Percentiles rank a stretch among this genome's conserved stretches.
Evolutionary conservation across 2,113 vertebrate genomes (phyloP).

Genomic region (Odontesthes bonariensis): DNA sequence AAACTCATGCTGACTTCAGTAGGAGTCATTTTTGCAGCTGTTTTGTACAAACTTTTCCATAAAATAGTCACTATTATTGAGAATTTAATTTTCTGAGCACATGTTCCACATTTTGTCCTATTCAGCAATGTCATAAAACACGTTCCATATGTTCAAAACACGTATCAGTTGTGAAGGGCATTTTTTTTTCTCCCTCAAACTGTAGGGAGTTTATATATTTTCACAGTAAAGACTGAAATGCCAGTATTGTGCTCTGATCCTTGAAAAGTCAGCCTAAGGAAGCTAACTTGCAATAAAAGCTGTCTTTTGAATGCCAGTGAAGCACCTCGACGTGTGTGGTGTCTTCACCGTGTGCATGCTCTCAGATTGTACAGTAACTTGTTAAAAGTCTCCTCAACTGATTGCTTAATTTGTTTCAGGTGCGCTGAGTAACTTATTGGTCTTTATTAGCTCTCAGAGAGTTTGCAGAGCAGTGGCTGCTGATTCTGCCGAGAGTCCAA

Average conservation of each 20-base stretch:
- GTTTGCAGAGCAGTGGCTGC: conserved; percentile 3
- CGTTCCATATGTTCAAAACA: conserved; percentile 17
- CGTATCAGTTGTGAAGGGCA: not conserved
- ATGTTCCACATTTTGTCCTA: conserved; percentile 13
- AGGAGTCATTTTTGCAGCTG: conserved; percentile 22
- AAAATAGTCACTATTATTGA: conserved; percentile 10
- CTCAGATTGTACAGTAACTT: not conserved
- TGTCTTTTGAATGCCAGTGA: not conserved
- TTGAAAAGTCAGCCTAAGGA: conserved; percentile 9
- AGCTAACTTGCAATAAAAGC: not conserved
- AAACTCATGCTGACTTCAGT: conserved; percentile 20
- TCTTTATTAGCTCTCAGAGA: conserved; percentile 24
- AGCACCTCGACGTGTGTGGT: conserved; percentile 32
- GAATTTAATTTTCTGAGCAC: conserved; percentile 18
- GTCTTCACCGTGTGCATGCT: not conserved
- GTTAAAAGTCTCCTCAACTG: conserved; percentile 15
- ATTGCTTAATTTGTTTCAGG: conserved; percentile 50
- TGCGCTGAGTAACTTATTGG: conserved; percentile 10
- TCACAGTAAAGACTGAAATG: not conserved
- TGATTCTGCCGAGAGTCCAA: not conserved
- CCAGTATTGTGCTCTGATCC: not conserved
- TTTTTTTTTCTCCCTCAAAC: not conserved
- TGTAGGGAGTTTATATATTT: conserved; percentile 1
- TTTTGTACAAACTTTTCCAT: not conserved
- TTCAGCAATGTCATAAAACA: conserved; percentile 8